Evolutionary conservation across 2,797 vertebrate genomes (phyloP), one percentile per base, ranked within the genome.

Genomic region (Trematomus bernacchii): DNA sequence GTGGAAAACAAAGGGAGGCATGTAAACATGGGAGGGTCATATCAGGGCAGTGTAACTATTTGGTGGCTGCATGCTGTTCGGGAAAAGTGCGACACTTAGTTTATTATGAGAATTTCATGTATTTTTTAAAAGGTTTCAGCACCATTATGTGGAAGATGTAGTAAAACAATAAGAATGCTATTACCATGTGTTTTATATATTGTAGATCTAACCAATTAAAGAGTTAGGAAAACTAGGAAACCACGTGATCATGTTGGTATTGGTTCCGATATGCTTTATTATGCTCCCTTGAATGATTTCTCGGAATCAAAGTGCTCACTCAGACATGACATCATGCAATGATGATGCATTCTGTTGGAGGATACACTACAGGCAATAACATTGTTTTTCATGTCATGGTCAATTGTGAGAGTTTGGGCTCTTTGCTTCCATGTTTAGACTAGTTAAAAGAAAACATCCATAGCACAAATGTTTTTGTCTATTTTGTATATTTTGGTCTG

Each of bases 1-100:
- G 58, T 40, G 47, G 54, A 19, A 84, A 85, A 89, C 81, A 89
- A 89, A 83, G 83, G 59, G 44, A 59, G 51, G 50, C 40, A 51
- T 76, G 73, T 73, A 53, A 80, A 61, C 85, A 66, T 10, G 63
- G 42, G 30, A 30, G 19, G 50, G 10, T 13, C 27, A 30, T 12
- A 10, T 43, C 12, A 18, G 15, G 37, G 10, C 12, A 48, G 50
- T 47, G 12, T 9, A 3, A 50, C 4, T 30, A 2, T 59, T 23
- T 44, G 1, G 10, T 54, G 27, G 9, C 0, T 46, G 10, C 27
- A 27, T 27, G 27, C 10, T 52, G 44, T 15, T 18, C 0, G 51
- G 1, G 19, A 6, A 23, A 43, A 4, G n/a, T 16, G 19, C 33
- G 15, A 8, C 1, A 63, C 10, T 12, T 18, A 10, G n/a, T 55